Evolutionary conservation across 2,888 invertebrate species (phyloP), one percentile per base, ranked within the genome.

Genomic region (Hipparchia sbordonii): DNA sequence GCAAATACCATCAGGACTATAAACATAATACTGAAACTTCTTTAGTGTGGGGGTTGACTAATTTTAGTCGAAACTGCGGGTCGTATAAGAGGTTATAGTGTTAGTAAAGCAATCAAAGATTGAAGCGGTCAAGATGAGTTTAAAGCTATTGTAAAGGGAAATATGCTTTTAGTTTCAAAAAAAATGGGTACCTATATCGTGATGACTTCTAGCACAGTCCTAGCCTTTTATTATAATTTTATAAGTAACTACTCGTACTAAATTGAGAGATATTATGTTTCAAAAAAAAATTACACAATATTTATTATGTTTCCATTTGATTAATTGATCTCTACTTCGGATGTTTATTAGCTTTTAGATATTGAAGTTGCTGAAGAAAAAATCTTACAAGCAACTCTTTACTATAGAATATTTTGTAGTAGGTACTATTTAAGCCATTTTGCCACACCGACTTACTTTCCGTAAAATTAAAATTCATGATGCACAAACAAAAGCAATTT

Each of bases 61-160:
- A 68, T 68, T 51, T 68, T 68, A 59, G 59, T 57, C 52, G 59
- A n/a, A 68, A 59, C 60, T 68, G 68, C 68, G 51, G 46, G 59
- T 33, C 51, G 8, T 59, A 39, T 59, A 48, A 6, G 48, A 68
- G 59, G 33, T 48, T 68, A 68, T 68, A 46, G 68, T 13, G 23
- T 59, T 33, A 68, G 12, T 68, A 68, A 48, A 68, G 46, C 46
- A 6, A 68, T 68, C 59, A n/a, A 48, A 59, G 67, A 67, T 67
- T 57, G 59, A 51, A 67, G 67, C 23, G 68, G 60, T 68, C 59
- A 60, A 60, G 48, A 23, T 10, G 23, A 59, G 51, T 51, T 59
- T 68, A 51, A 60, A 68, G 12, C 59, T 67, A 57, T 48, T 45
- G 45, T 59, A 6, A 46, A 23, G 7, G 6, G n/a, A 59, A 67